Evolutionary conservation across 2,113 vertebrate species (phyloP).

Genomic region (Phodopus roborovskii): DNA sequence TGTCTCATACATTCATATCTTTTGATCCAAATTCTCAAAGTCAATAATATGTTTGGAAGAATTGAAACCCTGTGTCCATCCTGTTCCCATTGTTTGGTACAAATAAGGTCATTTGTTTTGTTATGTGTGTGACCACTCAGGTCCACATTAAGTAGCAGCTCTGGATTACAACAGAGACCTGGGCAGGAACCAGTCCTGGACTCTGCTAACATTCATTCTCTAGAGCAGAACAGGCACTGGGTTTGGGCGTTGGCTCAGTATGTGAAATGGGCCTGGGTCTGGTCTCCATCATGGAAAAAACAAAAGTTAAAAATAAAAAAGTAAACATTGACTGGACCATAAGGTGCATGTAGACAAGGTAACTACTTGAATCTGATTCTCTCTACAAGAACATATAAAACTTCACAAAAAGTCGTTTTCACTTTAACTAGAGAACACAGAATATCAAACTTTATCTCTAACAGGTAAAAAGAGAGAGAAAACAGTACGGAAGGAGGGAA

Average conservation of each 20-base stretch:
- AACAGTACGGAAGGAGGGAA: neutral
- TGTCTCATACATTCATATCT: neutral
- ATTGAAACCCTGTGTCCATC: neutral
- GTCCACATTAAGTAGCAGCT: neutral
- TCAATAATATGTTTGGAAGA: neutral
- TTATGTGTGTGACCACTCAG: neutral
- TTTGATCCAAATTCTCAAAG: neutral
- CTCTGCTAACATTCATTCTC: neutral
- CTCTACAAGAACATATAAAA: neutral
- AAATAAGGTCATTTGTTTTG: neutral
- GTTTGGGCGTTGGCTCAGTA: neutral
- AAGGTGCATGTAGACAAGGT: neutral
- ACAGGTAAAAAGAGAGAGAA: neutral
- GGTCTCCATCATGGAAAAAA: neutral
- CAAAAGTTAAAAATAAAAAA: neutral
- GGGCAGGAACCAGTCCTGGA: neutral
- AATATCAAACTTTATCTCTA: neutral
- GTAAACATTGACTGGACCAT: neutral
- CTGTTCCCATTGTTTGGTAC: neutral
- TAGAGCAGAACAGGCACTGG: neutral
- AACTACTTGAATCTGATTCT: neutral
- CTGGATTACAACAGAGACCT: neutral
- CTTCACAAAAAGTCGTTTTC: neutral
- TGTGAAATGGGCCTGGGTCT: neutral
- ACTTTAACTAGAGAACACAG: neutral